These are phyloP conservation scores for Rotaria sp. DNA, from an alignment of 2,888 invertebrate species.

Conservation along the genomic window DNA sequence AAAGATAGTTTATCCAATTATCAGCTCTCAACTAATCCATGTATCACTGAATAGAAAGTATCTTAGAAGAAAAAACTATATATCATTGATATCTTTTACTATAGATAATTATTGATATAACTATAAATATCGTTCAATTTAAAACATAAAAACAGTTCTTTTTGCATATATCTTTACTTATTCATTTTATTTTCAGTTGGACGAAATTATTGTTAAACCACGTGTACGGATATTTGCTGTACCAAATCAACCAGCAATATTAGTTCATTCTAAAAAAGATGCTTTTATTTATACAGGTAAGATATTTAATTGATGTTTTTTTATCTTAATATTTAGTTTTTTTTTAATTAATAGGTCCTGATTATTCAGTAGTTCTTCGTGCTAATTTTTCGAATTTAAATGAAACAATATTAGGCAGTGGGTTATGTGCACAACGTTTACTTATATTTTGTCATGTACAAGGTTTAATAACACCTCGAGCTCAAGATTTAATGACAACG, in stretches of 20 bases:
- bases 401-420: constrained; percentile 24
- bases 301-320: neutral
- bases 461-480: neutral
- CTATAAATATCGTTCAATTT: no score
- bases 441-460: constrained; percentile 8
- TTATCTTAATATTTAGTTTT: neutral
- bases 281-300: constrained; percentile 23
- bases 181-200: neutral
- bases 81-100: no score
- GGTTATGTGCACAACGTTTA: neutral
- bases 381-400: neutral
- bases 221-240: neutral
- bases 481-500: constrained; percentile 23
- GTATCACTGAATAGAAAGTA: no score
- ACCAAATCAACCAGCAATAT: constrained; percentile 21
- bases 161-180: no score
- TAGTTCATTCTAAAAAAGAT: constrained; percentile 17
- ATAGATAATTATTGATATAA: no score
- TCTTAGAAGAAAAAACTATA: no score
- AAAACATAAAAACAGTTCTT: no score
- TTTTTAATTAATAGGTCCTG: neutral
- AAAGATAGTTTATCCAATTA: no score
- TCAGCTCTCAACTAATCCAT: no score
- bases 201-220: constrained; percentile 22
- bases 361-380: neutral